Base-by-base conservation (phyloP, 2,888 invertebrate species). In the Cephalotes varians region DNA sequence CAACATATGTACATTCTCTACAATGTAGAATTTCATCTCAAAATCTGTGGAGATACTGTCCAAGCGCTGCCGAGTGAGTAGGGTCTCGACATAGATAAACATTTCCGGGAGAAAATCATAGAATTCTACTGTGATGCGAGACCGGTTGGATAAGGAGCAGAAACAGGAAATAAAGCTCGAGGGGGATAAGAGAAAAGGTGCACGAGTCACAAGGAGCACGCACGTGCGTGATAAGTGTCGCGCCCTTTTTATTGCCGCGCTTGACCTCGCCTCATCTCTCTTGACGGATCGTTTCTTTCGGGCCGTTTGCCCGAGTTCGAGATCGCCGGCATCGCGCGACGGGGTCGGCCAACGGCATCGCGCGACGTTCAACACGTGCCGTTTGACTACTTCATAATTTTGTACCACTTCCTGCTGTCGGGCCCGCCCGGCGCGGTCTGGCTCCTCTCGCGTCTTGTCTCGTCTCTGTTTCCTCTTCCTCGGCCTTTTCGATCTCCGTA, bases 331-430 rank as follows among this genome's bases (percentile, higher is more conserved):
- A 25, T 47, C 56, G 60, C n/a, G n/a, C 64, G 72, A 73, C 58
- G 47, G 71, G 31, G 40, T 47, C 86, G 88, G 85, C 82, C 87
- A 88, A 87, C 86, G 87, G 58, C 88, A 88, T 71, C 80, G 81
- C 62, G 56, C 54, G 67, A 80, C 86, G 85, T 83, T 83, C 81
- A 88, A 90, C 92, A 92, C 92, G 92, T 93, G 92, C 91, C 92
- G 90, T 90, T 92, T 86, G 86, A 85, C 88, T 91, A 86, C 89
- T 90, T 85, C 80, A 82, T 88, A 86, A 79, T 84, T 85, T 85
- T 83, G 85, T 85, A 82, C 86, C 85, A 72, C 67, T 88, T 85
- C 82, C 86, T 86, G 84, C 67, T 83, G 64, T 9, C 80, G 76
- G 85, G 56, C 71, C 71, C 84, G 18, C 18, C 28, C n/a, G 69